phyloP scores from a whole-genome alignment of 2,888 invertebrate species.

The Rhorus exstirpatorius region DNA sequence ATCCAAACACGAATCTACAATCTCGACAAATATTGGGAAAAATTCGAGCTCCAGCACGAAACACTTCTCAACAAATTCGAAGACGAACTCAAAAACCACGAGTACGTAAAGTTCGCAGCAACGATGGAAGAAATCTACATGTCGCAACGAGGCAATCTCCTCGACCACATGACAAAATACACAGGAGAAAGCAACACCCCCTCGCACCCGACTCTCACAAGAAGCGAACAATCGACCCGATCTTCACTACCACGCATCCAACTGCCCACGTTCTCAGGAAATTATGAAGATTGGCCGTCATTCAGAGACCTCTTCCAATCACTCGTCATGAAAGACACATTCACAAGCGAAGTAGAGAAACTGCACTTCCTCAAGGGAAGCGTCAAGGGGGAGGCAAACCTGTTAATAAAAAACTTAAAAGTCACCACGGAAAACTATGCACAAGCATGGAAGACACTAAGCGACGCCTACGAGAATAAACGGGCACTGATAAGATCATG shows the following conservation, averaged over 20 bases:
- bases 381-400: neutral
- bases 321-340: neutral
- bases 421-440: neutral
- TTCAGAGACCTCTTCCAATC: constrained; percentile 8
- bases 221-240: neutral
- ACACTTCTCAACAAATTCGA: neutral
- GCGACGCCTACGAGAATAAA: neutral
- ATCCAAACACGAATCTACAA: neutral
- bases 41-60: constrained; percentile 1
- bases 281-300: neutral
- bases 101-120: neutral
- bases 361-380: constrained; percentile 1
- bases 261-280: neutral
- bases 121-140: neutral
- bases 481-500: neutral
- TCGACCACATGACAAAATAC: neutral
- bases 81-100: neutral
- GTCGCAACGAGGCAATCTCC: neutral
- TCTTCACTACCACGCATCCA: neutral
- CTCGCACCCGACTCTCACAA: no score
- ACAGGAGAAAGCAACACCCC: no score
- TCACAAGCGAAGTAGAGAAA: neutral
- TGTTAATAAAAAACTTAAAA: neutral
- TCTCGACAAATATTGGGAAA: constrained; percentile 1
- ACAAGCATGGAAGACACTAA: neutral